phyloP scores from a whole-genome alignment of 2,113 vertebrate species.

The Pterocles orientalis region DNA sequence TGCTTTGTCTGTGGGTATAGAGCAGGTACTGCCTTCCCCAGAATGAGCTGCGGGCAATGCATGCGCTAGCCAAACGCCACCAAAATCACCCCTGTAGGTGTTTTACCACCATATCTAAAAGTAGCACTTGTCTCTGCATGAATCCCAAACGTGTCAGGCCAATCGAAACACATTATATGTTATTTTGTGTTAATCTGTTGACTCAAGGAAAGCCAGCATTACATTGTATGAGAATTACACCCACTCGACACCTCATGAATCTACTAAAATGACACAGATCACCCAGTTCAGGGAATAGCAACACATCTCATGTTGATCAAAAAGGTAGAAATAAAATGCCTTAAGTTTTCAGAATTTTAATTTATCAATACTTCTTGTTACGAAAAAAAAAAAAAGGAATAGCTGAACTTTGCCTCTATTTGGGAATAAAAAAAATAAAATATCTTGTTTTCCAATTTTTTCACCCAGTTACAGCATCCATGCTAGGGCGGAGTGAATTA shows the following conservation, averaged over 20 bases:
- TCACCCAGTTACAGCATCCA: neutral
- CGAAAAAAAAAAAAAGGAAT: neutral
- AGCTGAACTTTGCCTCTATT: neutral
- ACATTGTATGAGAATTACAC: neutral
- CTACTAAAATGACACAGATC: neutral
- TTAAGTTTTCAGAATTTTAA: neutral
- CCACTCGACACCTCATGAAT: neutral
- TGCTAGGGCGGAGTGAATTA: neutral
- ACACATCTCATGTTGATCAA: neutral
- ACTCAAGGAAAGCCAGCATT: neutral
- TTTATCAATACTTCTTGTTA: neutral
- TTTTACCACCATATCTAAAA: neutral
- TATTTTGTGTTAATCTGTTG: neutral
- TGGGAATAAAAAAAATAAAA: neutral
- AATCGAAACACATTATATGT: neutral
- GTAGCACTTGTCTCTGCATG: neutral
- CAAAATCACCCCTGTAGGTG: neutral
- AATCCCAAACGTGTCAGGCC: neutral
- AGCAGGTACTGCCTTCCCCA: neutral
- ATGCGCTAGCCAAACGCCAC: neutral
- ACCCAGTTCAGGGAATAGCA: neutral
- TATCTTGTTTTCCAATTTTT: neutral
- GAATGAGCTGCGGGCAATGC: neutral
- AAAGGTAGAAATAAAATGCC: neutral
- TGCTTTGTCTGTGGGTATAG: neutral